phyloP scores from a whole-genome alignment of 2,797 vertebrate species.

The Myotis findleyi region DNA sequence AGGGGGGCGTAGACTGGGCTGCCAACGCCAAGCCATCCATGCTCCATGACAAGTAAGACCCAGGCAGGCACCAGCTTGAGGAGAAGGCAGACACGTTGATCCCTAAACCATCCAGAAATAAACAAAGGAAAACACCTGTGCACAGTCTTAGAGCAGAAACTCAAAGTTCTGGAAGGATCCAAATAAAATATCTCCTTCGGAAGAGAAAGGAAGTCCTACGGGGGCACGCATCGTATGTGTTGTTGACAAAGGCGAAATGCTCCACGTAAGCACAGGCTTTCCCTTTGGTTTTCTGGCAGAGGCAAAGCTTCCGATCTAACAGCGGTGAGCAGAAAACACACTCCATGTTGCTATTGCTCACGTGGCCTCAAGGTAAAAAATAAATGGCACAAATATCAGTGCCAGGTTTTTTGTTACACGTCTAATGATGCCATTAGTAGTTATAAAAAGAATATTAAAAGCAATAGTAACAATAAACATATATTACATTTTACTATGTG shows the following conservation, averaged over 20 bases:
- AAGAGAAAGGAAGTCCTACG: conserved; percentile 4
- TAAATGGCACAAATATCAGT: background rate
- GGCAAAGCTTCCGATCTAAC: background rate
- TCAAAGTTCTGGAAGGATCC: background rate
- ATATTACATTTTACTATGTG: background rate
- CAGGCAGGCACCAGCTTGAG: background rate
- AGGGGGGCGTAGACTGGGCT: background rate
- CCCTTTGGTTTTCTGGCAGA: background rate
- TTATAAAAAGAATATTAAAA: conserved; percentile 27
- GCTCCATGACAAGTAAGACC: background rate
- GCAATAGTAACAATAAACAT: background rate
- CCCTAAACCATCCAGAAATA: background rate
- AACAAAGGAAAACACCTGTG: background rate
- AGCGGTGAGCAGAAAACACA: background rate
- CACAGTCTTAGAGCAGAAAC: background rate
- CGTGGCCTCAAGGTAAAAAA: background rate
- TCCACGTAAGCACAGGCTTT: background rate
- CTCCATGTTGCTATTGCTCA: background rate
- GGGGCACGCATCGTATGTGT: background rate
- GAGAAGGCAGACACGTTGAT: background rate
- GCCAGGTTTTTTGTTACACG: background rate
- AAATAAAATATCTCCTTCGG: background rate
- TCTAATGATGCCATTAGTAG: conserved; percentile 16
- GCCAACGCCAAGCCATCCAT: background rate
- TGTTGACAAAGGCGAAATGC: background rate